phyloP scores from a whole-genome alignment of 1,140 invertebrate genomes.

The Copidosoma floridanum region DNA sequence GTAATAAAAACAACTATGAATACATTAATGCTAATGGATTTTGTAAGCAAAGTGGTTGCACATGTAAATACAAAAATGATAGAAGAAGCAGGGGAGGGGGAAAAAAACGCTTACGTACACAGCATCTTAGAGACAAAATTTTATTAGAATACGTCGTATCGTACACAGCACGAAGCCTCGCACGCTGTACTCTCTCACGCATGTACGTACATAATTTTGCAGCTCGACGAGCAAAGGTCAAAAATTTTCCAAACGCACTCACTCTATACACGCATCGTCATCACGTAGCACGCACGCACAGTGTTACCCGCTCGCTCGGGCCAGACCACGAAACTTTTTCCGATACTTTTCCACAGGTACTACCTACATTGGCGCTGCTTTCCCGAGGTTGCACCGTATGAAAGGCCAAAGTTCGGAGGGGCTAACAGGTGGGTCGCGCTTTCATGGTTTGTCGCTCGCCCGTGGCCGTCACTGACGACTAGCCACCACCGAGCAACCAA shows the following conservation, averaged over 20 bases:
- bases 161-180: constrained; percentile 37
- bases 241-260: too few species aligned
- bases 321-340: not conserved
- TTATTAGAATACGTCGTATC: constrained; percentile 35
- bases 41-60: not conserved
- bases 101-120: not conserved
- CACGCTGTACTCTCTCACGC: constrained; percentile 1
- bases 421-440: constrained; percentile 43
- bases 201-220: not conserved
- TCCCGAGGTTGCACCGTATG: too few species aligned
- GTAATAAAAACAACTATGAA: too few species aligned
- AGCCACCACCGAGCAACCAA: too few species aligned
- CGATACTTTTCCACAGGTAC: too few species aligned
- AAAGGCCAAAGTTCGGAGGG: constrained; percentile 9
- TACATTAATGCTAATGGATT: not conserved
- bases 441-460: constrained; percentile 23
- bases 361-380: too few species aligned
- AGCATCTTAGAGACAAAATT: constrained; percentile 17
- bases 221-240: too few species aligned
- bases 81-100: too few species aligned
- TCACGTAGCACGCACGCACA: too few species aligned
- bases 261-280: too few species aligned
- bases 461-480: constrained; percentile 3
- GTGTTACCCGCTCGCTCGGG: not conserved
- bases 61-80: not conserved